Evolutionary conservation across 1,140 invertebrate genomes (phyloP), one percentile per base, ranked within the genome.

Genomic region (Micrasema longulum): DNA sequence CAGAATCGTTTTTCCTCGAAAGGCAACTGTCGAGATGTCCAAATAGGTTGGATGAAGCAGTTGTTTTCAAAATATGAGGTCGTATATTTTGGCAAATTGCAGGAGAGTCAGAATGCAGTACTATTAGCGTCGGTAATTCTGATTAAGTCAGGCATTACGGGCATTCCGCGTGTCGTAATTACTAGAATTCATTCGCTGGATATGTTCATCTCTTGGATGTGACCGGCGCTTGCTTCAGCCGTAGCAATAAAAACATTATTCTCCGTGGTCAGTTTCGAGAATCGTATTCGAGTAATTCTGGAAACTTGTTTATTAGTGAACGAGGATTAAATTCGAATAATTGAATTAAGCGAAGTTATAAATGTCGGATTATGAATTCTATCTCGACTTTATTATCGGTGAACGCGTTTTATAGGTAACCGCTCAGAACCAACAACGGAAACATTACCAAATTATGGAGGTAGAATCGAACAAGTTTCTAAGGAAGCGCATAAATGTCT

Each of bases 391-490:
- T 7, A 7, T 31, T 31, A 31, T 31, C 7, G 7, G 26, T 31
- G 7, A 4, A 31, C 2, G 26, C 3, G 26, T 31, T 31, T 31
- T 31, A 31, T 31, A 4, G 26, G 7, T 2, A 31, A 7, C 2
- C 2, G 7, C 26, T 7, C 26, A 31, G 50, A 53, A 26, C 23
- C 26, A n/a, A 26, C 10, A 23, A 22, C 23, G 50, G 20, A 55
- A 31, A 18, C 18, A 1, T 55, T 55, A 31, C 12, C 52, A 31
- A 41, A 60, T 60, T 18, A 41, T 22, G 1, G 7, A 60, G 55
- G 55, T 18, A 60, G 38, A 41, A 60, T 41, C 36, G 14, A 22
- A 41, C 55, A 60, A 60, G 55, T 60, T 22, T 23, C 18, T 18
- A 20, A 60, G 55, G 55, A 60, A 60, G 55, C 31, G 20, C 55